phyloP scores from a whole-genome alignment of 2,113 vertebrate species.

The Paratilapia polleni region DNA sequence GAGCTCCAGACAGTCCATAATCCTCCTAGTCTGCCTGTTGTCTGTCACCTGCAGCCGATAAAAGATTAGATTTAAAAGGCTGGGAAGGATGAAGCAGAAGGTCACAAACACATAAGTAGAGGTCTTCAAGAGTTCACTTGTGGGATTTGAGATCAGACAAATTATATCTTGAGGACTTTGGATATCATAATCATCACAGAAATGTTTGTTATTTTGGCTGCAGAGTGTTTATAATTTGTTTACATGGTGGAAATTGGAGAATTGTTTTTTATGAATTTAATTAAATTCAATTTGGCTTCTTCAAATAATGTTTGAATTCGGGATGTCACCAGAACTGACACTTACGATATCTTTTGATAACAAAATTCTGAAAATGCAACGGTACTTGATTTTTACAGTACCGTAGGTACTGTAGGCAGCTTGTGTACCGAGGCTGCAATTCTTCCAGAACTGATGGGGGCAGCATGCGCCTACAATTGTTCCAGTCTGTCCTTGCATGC shows the following conservation, averaged over 20 bases:
- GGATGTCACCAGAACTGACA: too few species aligned
- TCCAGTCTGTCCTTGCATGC: too few species aligned
- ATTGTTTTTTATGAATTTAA: not conserved
- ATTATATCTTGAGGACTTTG: not conserved
- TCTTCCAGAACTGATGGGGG: too few species aligned
- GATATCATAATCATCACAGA: not conserved
- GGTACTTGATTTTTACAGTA: not conserved
- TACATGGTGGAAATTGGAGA: not conserved
- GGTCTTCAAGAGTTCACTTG: slow-evolving; percentile 13
- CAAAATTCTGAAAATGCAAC: not conserved
- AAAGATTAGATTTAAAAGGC: slow-evolving; percentile 62
- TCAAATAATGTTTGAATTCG: not conserved
- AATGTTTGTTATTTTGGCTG: not conserved
- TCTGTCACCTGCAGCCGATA: slow-evolving; percentile 61
- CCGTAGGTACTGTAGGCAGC: not conserved
- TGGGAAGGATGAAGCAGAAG: not conserved
- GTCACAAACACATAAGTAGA: not conserved
- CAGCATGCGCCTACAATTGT: too few species aligned
- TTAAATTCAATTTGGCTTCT: too few species aligned
- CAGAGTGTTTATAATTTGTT: not conserved
- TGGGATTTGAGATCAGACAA: not conserved
- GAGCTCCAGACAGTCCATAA: slow-evolving; percentile 39
- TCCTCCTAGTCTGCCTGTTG: slow-evolving; percentile 68
- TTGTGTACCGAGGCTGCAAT: not conserved
- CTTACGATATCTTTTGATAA: not conserved